Evolutionary conservation across 2,113 vertebrate species (phyloP), one percentile per base, ranked within the genome.

Genomic region (Smithornis capensis): DNA sequence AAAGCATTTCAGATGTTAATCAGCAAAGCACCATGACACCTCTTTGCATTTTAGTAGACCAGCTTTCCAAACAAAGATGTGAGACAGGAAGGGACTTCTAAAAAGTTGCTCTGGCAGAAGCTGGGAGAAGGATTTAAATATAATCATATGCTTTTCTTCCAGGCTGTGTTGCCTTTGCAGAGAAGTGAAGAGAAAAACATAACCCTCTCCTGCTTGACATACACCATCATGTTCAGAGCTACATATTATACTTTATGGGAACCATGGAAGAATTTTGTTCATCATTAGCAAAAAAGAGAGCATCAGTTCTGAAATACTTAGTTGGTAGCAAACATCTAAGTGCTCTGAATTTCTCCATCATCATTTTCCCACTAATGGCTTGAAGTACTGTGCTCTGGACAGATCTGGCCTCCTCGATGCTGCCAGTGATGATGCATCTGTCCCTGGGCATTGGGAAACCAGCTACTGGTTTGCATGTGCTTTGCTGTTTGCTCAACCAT

Each of bases 391-490:
- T 57, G 59, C 45, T 62, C 2, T 5, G 70, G 65, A 33, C 29
- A 87, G 82, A 67, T 55, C 71, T 77, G 56, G 38, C 33, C 70
- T 90, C 50, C 55, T 78, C 62, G 57, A 12, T 69, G 75, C 63
- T 91, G 62, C 77, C 77, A 8, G 57, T 40, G 83, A 29, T 45
- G 89, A 40, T 94, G 53, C 59, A 35, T 95, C 70, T 81, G 74
- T 87, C 85, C 82, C 75, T 59, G 75, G 22, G 27, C 70, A 29
- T 88, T 90, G 64, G 86, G 79, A 78, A 94, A 42, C 38, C 71
- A 97, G 94, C 90, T 83, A 90, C 91, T 67, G 79, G 77, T 94
- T 67, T 92, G 89, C 63, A 45, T 69, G 29, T 4, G 3, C 63
- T 87, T 87, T 82, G 89, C 91, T 87, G 56, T 91, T 89, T 77